Conservation (phyloP, 2,888 invertebrate species). For the Strigamia maritima region DNA sequence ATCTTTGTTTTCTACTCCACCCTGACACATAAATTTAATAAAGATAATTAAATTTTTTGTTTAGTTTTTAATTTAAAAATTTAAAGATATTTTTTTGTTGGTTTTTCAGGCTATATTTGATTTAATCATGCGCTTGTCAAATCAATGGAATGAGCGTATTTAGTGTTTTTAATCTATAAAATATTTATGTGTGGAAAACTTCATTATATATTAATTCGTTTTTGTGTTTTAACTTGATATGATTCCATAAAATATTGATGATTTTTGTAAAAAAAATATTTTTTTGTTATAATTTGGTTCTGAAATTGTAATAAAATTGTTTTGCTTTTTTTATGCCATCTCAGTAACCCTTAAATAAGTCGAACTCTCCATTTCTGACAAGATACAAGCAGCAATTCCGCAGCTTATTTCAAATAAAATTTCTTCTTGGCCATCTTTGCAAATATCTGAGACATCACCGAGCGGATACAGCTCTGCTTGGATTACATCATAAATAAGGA, state of each 20-base stretch:
- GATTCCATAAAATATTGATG: too few species aligned
- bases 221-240: too few species aligned
- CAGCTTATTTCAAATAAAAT: not conserved
- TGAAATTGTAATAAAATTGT: too few species aligned
- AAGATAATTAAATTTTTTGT: constrained; percentile 19
- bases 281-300: too few species aligned
- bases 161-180: too few species aligned
- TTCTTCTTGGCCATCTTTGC: not conserved
- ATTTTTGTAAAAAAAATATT: too few species aligned
- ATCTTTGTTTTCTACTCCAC: not conserved
- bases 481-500: not conserved
- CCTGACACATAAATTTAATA: constrained; percentile 10
- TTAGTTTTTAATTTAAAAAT: too few species aligned
- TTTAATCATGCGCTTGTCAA: not conserved
- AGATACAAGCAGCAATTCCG: not conserved
- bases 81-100: not conserved
- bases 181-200: too few species aligned
- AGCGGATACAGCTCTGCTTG: not conserved
- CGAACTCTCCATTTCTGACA: not conserved
- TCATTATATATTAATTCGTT: too few species aligned
- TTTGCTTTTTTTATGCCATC: too few species aligned
- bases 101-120: not conserved
- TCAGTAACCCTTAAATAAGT: not conserved
- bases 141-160: not conserved
- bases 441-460: not conserved